Percentiles rank a stretch among this genome's conserved stretches.
Evolutionary conservation across 2,888 invertebrate species (phyloP).

Genomic region (Drosophila subquinaria): DNA sequence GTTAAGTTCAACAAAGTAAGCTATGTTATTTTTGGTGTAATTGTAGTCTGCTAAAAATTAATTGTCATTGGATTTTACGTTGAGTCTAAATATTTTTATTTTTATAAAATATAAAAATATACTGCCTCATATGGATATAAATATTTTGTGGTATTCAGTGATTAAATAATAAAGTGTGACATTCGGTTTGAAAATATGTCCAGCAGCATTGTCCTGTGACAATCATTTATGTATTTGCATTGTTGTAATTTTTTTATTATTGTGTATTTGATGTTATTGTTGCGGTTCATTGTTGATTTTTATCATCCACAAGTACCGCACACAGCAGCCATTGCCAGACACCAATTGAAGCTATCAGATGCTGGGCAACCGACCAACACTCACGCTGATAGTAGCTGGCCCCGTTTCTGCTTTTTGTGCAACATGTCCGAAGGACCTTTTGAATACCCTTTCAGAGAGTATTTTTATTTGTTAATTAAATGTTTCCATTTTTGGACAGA

Average conservation of each 20-base stretch:
- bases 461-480: background rate
- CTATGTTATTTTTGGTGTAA: no score
- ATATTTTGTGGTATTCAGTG: conserved; percentile 10
- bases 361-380: conserved; percentile 26
- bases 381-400: conserved; percentile 3
- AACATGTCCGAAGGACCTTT: conserved; percentile 30
- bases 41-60: no score
- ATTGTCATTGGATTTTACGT: background rate
- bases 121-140: conserved; percentile 16
- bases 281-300: conserved; percentile 59
- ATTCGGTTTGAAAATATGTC: conserved; percentile 27
- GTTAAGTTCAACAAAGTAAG: no score
- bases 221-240: conserved; percentile 57
- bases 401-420: conserved; percentile 39
- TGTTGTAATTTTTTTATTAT: conserved; percentile 45
- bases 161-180: conserved; percentile 18
- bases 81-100: background rate
- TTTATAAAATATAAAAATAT: background rate
- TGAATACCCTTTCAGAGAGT: background rate
- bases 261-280: conserved; percentile 51
- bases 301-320: conserved; percentile 52
- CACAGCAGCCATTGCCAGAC: conserved; percentile 26
- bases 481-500: background rate
- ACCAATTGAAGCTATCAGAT: conserved; percentile 48
- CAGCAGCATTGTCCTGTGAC: conserved; percentile 33